These are phyloP conservation scores for Hypomecis punctinalis DNA, from an alignment of 2,888 invertebrate genomes.

Conservation along the genomic window DNA sequence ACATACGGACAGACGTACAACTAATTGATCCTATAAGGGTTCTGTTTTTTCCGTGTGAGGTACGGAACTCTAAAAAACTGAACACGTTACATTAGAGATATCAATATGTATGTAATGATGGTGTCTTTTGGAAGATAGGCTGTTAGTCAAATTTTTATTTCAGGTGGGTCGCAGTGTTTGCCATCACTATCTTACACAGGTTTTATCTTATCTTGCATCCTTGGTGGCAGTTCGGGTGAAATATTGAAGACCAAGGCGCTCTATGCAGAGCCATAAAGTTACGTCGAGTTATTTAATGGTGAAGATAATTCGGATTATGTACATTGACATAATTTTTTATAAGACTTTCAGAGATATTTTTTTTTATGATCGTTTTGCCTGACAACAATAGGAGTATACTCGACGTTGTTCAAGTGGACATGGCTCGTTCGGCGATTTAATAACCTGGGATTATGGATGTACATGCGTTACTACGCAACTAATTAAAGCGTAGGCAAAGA, in stretches of 20 bases:
- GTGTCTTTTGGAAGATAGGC: conserved; percentile 34
- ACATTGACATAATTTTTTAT: conserved; percentile 6
- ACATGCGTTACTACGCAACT: conserved; percentile 85
- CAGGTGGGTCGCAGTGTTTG: conserved; percentile 49
- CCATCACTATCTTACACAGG: conserved; percentile 54
- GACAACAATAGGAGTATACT: background rate
- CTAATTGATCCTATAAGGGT: too few relatives aligned
- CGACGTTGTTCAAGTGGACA: conserved; percentile 29
- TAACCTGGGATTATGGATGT: conserved; percentile 79
- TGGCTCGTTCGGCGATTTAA: conserved; percentile 63
- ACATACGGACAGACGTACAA: too few relatives aligned
- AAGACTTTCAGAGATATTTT: conserved; percentile 7
- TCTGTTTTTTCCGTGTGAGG: too few relatives aligned
- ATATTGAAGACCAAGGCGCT: conserved; percentile 52
- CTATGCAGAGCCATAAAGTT: conserved; percentile 34
- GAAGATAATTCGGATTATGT: conserved; percentile 21
- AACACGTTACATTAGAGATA: background rate
- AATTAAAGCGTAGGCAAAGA: conserved; percentile 86
- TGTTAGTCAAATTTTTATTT: conserved; percentile 51
- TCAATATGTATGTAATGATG: conserved; percentile 3
- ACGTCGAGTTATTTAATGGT: conserved; percentile 29
- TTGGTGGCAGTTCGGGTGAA: conserved; percentile 56
- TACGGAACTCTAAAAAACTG: background rate
- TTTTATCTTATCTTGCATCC: conserved; percentile 65
- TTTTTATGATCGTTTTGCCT: conserved; percentile 10